Conservation (phyloP, 2,888 invertebrate genomes). For the Ormyrus pomaceus region DNA sequence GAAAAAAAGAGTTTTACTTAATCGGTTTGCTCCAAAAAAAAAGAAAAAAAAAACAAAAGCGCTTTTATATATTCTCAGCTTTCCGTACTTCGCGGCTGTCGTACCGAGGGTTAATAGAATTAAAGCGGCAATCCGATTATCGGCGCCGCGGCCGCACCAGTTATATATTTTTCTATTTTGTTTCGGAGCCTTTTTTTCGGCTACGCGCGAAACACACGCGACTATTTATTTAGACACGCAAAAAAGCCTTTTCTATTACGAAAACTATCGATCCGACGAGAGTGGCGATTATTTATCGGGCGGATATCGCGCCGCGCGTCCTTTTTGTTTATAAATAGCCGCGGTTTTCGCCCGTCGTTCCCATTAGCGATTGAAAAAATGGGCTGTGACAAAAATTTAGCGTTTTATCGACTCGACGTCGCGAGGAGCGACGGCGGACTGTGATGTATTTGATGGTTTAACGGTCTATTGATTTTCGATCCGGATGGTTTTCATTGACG, state of each 20-base stretch:
- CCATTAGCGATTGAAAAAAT: not conserved
- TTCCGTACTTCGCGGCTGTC: not conserved
- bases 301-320: no score
- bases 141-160: not conserved
- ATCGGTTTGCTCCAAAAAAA: no score
- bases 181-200: not conserved
- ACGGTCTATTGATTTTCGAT: conserved; percentile 4
- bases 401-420: no score
- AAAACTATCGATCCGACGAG: no score
- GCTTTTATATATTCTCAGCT: not conserved
- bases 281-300: no score
- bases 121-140: conserved; percentile 32
- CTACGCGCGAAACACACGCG: no score
- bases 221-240: no score
- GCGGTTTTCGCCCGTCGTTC: no score
- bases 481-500: not conserved
- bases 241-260: not conserved
- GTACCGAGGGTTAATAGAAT: conserved; percentile 5
- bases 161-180: conserved; percentile 23
- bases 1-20: no score
- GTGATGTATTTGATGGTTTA: not conserved
- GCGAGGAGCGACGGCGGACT: not conserved
- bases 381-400: not conserved
- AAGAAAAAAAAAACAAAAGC: not conserved
- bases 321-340: no score